Conservation (phyloP, 2,888 invertebrate species). For the Hypselothyrea guttata region DNA sequence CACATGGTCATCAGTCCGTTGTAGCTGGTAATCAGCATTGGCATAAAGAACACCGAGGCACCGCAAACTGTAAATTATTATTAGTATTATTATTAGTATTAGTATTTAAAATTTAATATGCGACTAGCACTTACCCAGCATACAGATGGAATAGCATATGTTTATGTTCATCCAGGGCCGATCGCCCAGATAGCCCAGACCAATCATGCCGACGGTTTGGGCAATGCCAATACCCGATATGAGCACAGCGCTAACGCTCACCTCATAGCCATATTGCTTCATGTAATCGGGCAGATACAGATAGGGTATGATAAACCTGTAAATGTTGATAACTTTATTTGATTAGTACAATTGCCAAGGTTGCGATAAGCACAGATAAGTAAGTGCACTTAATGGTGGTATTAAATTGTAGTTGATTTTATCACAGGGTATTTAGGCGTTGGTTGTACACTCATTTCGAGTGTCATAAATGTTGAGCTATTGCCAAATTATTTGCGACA, state of each 20-base stretch:
- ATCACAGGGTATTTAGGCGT: background rate
- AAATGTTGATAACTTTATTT: slow-evolving; percentile 4
- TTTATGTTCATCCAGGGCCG: slow-evolving; percentile 91
- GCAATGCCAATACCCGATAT: slow-evolving; percentile 94
- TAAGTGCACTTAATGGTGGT: background rate
- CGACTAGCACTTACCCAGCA: slow-evolving; percentile 83
- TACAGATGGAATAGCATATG: slow-evolving; percentile 91
- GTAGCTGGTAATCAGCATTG: slow-evolving; percentile 76
- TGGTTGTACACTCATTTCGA: slow-evolving; percentile 1
- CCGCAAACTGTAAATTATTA: slow-evolving; percentile 82
- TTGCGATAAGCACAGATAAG: background rate
- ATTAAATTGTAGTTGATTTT: background rate
- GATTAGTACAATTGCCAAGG: slow-evolving; percentile 1
- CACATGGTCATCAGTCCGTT: slow-evolving; percentile 80
- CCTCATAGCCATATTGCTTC: slow-evolving; percentile 87
- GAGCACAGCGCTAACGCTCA: slow-evolving; percentile 89
- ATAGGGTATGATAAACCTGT: slow-evolving; percentile 97
- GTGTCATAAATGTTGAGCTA: slow-evolving; percentile 33
- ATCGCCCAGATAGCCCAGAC: slow-evolving; percentile 95
- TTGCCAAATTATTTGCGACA: slow-evolving; percentile 44
- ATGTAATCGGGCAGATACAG: slow-evolving; percentile 95
- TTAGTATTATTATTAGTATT: too few species aligned
- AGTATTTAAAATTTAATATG: too few species aligned
- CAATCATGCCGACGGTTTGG: slow-evolving; percentile 94
- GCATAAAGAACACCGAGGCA: slow-evolving; percentile 80